Base-by-base conservation (phyloP, 2,797 vertebrate species). In the Phoxinus dragarum region DNA sequence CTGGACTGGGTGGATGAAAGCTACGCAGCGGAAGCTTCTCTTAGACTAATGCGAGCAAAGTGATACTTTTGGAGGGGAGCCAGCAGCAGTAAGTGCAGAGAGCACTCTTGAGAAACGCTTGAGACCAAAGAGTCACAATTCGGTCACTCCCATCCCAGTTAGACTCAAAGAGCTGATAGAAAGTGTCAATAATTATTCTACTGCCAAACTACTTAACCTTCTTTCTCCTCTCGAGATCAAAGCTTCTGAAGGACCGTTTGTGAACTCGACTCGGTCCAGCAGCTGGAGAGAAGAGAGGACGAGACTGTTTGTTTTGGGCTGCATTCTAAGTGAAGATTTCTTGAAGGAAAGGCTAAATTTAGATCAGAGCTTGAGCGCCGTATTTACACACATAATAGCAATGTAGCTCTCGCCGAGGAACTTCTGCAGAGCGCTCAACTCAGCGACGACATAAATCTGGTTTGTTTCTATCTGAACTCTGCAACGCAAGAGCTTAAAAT, bases 351-450 rank as follows among this genome's bases (percentile, higher is more conserved):
- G n/a, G 64, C 75, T 84, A 86, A 86, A 64, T 88, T 84, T 82
- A 86, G 82, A 83, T 80, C 64, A 40, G 64, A 59, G 40, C 34
- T 85, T 4, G 44, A 79, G 71, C 5, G 47, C 72, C 16, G 42
- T 78, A 80, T 88, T 84, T 86, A 88, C 89, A 79, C 64, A 85
- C 86, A 86, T 31, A 87, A 84, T 82, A 82, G 61, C n/a, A 81
- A 69, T 10, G 64, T 69, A 76, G 81, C 69, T 75, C 68, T 69
- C 31, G 23, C 66, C 2, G 23, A 77, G n/a, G 16, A 86, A 82
- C 73, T 42, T 81, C 34, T 56, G 42, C 54, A 34, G 61, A 47
- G 72, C 31, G 7, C 77, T 64, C 38, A 11, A 76, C 4, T 19
- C 73, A 4, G 23, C 36, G 4, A 36, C 17, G 2, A 44, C 17